Conservation (phyloP, 2,797 vertebrate genomes). For the Lepilemur septentrionalis region DNA sequence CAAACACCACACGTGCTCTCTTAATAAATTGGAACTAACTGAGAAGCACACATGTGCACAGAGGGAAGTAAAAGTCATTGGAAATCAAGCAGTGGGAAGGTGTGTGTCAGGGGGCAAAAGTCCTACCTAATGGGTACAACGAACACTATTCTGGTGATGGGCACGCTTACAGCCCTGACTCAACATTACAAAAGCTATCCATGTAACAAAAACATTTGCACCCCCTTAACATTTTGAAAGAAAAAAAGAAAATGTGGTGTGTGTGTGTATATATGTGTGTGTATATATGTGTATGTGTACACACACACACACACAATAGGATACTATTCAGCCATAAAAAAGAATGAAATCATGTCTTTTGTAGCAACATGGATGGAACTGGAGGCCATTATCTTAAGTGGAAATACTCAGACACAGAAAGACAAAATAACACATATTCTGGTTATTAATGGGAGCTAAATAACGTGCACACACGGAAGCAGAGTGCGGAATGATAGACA, state of each 20-base stretch:
- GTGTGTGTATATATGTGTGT: no score
- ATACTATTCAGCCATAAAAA: neutral
- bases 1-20: neutral
- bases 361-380: neutral
- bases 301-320: no score
- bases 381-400: neutral
- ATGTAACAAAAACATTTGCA: neutral
- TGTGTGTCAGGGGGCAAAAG: neutral
- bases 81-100: neutral
- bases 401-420: neutral
- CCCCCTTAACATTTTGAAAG: neutral
- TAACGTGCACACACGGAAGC: neutral
- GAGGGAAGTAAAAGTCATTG: neutral
- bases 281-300: no score
- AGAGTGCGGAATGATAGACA: neutral
- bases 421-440: neutral
- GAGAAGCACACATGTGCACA: neutral
- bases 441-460: neutral
- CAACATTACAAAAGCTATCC: neutral
- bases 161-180: neutral
- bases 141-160: neutral
- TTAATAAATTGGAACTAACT: neutral
- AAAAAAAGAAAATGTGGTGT: no score
- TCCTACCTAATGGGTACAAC: neutral
- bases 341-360: neutral